A percentile compares a stretch with the other conserved stretches of the same genome.
phyloP scores from a whole-genome alignment of 2,888 invertebrate genomes.

The Polyommatus iphigenia region DNA sequence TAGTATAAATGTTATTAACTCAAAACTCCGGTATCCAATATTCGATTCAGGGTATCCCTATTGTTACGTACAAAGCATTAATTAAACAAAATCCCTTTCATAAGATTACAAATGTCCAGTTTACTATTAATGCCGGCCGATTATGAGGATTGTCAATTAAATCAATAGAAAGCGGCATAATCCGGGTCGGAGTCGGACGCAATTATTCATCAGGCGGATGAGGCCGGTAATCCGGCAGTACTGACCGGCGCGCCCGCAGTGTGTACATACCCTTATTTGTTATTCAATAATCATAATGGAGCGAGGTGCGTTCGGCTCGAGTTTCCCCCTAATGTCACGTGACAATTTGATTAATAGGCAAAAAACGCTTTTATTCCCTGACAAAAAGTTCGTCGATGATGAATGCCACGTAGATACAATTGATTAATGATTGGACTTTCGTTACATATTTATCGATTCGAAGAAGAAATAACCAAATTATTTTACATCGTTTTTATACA shows the following conservation, averaged over 20 bases:
- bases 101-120: slow-evolving; percentile 57
- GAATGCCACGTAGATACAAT: neutral
- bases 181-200: slow-evolving; percentile 70
- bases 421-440: slow-evolving; percentile 14
- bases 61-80: slow-evolving; percentile 13
- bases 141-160: slow-evolving; percentile 75
- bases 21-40: neutral
- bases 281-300: slow-evolving; percentile 33
- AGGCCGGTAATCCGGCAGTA: slow-evolving; percentile 70
- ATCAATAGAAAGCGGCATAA: slow-evolving; percentile 74
- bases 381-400: slow-evolving; percentile 20
- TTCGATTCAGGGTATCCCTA: neutral
- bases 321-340: slow-evolving; percentile 19
- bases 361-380: slow-evolving; percentile 18
- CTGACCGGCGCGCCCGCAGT: slow-evolving; percentile 58
- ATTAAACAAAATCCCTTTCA: slow-evolving; percentile 43
- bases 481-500: neutral
- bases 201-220: slow-evolving; percentile 76
- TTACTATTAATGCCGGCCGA: slow-evolving; percentile 69
- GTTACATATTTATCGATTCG: neutral
- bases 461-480: neutral
- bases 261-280: slow-evolving; percentile 38
- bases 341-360: slow-evolving; percentile 29
- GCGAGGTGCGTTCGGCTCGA: slow-evolving; percentile 15
- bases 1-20: neutral